These are phyloP conservation scores for Chionoecetes opilio DNA, from an alignment of 1,140 invertebrate species.

Conservation along the genomic window DNA sequence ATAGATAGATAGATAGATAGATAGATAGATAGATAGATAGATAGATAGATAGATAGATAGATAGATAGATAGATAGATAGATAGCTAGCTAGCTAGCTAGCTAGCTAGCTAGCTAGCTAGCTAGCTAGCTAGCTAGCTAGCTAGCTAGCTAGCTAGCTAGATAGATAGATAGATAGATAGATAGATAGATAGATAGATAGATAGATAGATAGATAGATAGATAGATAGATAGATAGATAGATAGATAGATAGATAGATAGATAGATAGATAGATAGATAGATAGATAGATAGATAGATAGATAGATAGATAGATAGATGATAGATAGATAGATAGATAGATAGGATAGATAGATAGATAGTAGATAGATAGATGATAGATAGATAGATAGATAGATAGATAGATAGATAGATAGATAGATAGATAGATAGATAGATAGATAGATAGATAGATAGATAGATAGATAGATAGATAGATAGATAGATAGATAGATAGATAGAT, in stretches of 20 bases:
- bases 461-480: background rate
- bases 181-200: too few relatives aligned
- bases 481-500: background rate
- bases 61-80: too few relatives aligned
- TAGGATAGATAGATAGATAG: background rate
- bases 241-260: background rate
- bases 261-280: background rate
- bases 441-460: background rate
- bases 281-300: background rate
- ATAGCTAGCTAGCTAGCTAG: too few relatives aligned
- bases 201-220: conserved; percentile 37
- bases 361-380: conserved; percentile 34
- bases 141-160: too few relatives aligned
- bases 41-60: too few relatives aligned
- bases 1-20: too few relatives aligned
- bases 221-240: conserved; percentile 34
- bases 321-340: background rate
- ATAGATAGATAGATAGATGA: too few relatives aligned
- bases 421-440: conserved; percentile 9
- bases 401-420: background rate
- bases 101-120: too few relatives aligned
- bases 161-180: too few relatives aligned
- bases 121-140: too few relatives aligned
- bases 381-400: conserved; percentile 39
- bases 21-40: too few relatives aligned